A percentile compares a stretch with the other conserved stretches of the same genome.
Conservation (phyloP, 2,888 invertebrate species). For the Drosophila meridionalis region DNA sequence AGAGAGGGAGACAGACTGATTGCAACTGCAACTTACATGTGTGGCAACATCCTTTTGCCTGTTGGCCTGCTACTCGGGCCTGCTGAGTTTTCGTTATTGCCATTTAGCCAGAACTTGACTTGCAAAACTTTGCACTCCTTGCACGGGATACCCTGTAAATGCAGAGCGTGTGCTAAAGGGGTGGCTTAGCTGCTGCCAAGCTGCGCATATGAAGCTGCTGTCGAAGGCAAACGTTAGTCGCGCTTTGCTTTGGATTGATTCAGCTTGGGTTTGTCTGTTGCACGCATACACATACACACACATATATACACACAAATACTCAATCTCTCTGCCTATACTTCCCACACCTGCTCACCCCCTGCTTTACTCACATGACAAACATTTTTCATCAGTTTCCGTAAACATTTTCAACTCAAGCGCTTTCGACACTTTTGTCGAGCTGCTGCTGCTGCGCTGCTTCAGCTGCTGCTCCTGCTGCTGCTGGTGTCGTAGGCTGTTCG, state of each 20-base stretch:
- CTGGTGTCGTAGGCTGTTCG: constrained; percentile 46
- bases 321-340: not conserved
- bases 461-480: not conserved
- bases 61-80: constrained; percentile 19
- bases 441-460: constrained; percentile 24
- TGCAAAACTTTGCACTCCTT: constrained; percentile 13
- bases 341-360: not conserved
- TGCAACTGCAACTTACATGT: not conserved
- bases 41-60: constrained; percentile 9
- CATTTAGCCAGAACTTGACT: constrained; percentile 37
- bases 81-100: constrained; percentile 29
- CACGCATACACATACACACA: not conserved
- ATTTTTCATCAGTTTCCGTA: constrained; percentile 49
- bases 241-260: not conserved
- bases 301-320: not conserved
- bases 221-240: not conserved
- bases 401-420: constrained; percentile 30
- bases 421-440: constrained; percentile 37
- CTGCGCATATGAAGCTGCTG: too few relatives aligned
- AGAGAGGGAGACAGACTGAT: not conserved
- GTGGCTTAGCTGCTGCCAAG: not conserved
- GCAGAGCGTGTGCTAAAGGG: accelerated
- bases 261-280: constrained; percentile 18
- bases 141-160: constrained; percentile 20
- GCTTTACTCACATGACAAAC: constrained; percentile 1